These are phyloP conservation scores for Brevimyrus niger DNA, from an alignment of 2,113 vertebrate genomes.

Conservation along the genomic window DNA sequence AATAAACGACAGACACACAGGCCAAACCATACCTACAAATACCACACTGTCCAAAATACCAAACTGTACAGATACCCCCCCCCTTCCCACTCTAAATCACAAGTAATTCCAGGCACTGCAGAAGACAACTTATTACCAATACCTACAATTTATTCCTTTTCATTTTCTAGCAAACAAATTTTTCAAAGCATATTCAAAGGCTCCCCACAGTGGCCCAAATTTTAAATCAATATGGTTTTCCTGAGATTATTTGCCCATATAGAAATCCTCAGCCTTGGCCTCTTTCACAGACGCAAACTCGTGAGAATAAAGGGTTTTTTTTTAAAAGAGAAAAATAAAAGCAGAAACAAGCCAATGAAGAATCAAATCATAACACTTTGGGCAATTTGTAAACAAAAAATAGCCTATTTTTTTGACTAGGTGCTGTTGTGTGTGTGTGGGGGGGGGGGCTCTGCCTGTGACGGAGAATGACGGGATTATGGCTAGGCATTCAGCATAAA, in stretches of 20 bases:
- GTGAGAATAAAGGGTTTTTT: not conserved
- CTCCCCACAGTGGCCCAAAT: not conserved
- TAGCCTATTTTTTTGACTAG: not conserved
- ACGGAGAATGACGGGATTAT: not conserved
- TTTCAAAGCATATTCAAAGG: not conserved
- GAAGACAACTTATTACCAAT: not conserved
- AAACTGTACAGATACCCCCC: not conserved
- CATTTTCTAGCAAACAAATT: not conserved
- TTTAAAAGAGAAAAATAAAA: not conserved
- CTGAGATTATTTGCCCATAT: not conserved
- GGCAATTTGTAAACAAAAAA: not conserved
- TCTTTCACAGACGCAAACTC: not conserved
- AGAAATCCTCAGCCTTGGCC: not conserved
- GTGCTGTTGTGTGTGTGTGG: not conserved
- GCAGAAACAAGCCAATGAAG: not conserved
- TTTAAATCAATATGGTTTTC: not conserved
- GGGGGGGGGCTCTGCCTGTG: not conserved
- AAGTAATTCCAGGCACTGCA: not conserved
- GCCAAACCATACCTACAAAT: not conserved
- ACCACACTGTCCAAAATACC: not conserved
- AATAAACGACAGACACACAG: not conserved
- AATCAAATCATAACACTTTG: not conserved
- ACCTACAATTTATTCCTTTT: not conserved
- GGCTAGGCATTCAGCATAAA: not conserved
- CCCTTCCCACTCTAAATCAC: not conserved